A percentile compares a stretch with the other conserved stretches of the same genome.
phyloP scores from a whole-genome alignment of 2,888 invertebrate species.

The Lamellibrachia satsuma region DNA sequence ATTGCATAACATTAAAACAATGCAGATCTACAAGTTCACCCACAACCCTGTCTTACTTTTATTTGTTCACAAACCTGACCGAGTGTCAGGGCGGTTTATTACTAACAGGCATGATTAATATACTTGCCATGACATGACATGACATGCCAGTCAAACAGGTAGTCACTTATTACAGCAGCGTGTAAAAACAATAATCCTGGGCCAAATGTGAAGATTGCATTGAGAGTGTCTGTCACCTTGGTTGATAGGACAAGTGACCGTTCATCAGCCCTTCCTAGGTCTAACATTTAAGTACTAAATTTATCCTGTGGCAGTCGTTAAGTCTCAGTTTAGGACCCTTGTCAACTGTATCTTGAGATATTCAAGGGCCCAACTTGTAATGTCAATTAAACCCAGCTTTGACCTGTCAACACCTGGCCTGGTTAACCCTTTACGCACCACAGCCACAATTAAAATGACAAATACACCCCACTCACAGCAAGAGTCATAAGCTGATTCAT shows the following conservation, averaged over 20 bases:
- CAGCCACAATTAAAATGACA: neutral
- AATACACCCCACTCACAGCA: neutral
- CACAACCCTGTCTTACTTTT: too few species aligned
- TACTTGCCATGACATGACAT: too few species aligned
- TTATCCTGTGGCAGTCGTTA: neutral
- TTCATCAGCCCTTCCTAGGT: neutral
- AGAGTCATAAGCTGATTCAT: neutral
- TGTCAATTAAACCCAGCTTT: neutral
- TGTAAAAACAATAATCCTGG: neutral
- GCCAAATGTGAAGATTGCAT: neutral
- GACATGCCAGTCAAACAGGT: neutral
- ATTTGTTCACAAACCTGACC: too few species aligned
- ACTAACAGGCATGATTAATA: too few species aligned
- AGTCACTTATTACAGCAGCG: neutral
- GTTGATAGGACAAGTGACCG: neutral
- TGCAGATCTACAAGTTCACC: too few species aligned
- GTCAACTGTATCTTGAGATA: slow-evolving; percentile 5
- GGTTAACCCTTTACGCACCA: neutral
- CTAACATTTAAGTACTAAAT: neutral
- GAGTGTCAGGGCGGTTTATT: too few species aligned
- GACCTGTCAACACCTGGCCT: neutral
- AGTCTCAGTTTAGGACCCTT: neutral
- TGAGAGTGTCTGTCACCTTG: neutral
- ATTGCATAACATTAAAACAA: too few species aligned
- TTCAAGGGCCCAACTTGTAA: neutral